These are phyloP conservation scores for Galaxea fascicularis DNA, from an alignment of 92 coral and sea anemone species.

Conservation along the genomic window DNA sequence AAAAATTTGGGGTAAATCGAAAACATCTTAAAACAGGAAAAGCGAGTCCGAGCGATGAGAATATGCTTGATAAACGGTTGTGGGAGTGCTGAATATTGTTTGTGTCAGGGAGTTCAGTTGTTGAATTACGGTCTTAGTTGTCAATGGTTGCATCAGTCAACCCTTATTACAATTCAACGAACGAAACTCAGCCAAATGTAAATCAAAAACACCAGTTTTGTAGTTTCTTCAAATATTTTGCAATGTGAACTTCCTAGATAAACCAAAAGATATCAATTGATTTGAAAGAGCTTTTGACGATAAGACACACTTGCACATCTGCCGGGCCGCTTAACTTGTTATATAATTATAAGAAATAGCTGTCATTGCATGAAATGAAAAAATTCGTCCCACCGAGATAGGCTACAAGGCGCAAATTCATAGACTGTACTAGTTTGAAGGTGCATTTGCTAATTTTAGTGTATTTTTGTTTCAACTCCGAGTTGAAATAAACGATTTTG, in stretches of 20 bases:
- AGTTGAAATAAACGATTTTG: background rate
- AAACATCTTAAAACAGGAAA: constrained; percentile 17
- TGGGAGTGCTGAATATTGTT: background rate
- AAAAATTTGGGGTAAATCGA: constrained; percentile 15
- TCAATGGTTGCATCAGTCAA: too few species aligned
- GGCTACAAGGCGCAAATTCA: background rate
- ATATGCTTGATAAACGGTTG: background rate
- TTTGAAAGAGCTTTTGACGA: too few species aligned
- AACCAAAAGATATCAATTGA: too few species aligned
- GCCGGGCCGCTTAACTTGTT: too few species aligned
- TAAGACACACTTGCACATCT: too few species aligned
- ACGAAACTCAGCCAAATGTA: too few species aligned
- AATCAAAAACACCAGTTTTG: too few species aligned
- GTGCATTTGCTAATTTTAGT: background rate
- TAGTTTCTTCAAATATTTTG: too few species aligned
- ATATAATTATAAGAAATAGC: too few species aligned
- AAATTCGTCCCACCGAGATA: background rate
- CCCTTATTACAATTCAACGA: too few species aligned
- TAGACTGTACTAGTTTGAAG: background rate
- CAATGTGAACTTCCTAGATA: too few species aligned
- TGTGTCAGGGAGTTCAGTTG: background rate
- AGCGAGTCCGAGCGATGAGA: background rate
- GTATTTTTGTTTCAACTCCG: background rate
- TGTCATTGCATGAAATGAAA: too few species aligned
- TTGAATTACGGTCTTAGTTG: background rate